Percentiles rank a stretch among this genome's conserved stretches.
phyloP scores from a whole-genome alignment of 2,113 vertebrate genomes.

The Neogale vison region DNA sequence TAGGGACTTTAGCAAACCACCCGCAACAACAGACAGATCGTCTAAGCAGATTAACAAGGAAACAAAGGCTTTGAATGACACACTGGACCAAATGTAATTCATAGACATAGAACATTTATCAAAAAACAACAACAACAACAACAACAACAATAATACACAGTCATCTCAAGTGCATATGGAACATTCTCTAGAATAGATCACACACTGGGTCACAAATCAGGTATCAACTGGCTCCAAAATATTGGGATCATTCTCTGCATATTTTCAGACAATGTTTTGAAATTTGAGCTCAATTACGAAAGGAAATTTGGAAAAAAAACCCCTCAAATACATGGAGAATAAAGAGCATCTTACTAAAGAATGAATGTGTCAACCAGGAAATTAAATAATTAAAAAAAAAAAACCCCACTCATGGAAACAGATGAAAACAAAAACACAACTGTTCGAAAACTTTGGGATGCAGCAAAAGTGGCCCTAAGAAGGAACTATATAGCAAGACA shows the following conservation, averaged over 20 bases:
- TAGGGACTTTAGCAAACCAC: neutral
- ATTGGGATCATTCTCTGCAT: neutral
- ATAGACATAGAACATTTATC: neutral
- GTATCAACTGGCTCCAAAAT: neutral
- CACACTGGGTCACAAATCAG: neutral
- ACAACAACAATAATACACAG: neutral
- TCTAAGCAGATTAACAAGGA: neutral
- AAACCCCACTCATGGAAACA: too few relatives aligned
- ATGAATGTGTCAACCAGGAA: too few relatives aligned
- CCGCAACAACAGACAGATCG: neutral
- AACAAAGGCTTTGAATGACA: neutral
- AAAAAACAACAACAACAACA: neutral
- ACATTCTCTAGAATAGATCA: neutral
- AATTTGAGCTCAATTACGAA: neutral
- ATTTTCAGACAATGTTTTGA: neutral
- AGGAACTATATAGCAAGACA: too few relatives aligned
- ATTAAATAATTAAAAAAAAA: too few relatives aligned
- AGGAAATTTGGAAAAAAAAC: neutral
- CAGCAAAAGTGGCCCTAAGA: too few relatives aligned
- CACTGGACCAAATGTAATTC: neutral
- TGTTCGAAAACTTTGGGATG: too few relatives aligned
- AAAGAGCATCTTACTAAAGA: neutral
- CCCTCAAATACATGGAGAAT: neutral
- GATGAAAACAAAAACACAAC: too few relatives aligned
- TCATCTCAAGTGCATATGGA: neutral